Conservation (phyloP, 1,140 invertebrate genomes). For the Subanguina moxae region DNA sequence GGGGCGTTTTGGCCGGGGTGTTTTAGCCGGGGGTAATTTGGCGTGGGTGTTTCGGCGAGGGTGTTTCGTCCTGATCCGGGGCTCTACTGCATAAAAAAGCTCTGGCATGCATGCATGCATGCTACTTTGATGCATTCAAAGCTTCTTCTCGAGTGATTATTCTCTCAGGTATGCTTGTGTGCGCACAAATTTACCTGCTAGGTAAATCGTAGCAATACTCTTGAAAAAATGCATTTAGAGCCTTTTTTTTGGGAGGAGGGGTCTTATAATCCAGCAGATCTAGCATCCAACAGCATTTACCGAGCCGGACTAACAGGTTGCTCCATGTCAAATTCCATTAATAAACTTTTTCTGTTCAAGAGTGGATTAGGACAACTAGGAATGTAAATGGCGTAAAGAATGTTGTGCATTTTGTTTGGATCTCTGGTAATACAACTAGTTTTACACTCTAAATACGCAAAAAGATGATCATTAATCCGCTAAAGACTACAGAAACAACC, state of each 20-base stretch:
- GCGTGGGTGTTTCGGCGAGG: too few relatives aligned
- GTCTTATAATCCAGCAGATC: neutral
- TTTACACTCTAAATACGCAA: neutral
- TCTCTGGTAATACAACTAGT: neutral
- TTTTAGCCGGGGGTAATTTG: too few relatives aligned
- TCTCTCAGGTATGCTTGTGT: too few relatives aligned
- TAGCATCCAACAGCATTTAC: neutral
- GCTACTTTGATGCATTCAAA: too few relatives aligned
- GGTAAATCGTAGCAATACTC: too few relatives aligned
- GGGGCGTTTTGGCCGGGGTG: too few relatives aligned
- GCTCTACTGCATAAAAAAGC: too few relatives aligned
- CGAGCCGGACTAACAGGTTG: neutral
- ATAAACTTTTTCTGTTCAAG: conserved; percentile 5
- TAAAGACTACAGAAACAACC: neutral
- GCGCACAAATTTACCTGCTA: too few relatives aligned
- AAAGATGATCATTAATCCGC: neutral
- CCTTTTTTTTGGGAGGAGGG: neutral
- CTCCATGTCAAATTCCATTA: conserved; percentile 6
- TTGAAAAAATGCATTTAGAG: too few relatives aligned
- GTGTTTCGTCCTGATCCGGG: too few relatives aligned
- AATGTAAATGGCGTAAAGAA: neutral
- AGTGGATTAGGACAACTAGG: neutral
- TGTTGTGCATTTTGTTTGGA: neutral
- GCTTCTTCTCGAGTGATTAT: too few relatives aligned
- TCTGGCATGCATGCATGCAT: too few relatives aligned